These are phyloP conservation scores for Homalodisca vitripennis DNA, from an alignment of 1,140 invertebrate species.

Conservation along the genomic window DNA sequence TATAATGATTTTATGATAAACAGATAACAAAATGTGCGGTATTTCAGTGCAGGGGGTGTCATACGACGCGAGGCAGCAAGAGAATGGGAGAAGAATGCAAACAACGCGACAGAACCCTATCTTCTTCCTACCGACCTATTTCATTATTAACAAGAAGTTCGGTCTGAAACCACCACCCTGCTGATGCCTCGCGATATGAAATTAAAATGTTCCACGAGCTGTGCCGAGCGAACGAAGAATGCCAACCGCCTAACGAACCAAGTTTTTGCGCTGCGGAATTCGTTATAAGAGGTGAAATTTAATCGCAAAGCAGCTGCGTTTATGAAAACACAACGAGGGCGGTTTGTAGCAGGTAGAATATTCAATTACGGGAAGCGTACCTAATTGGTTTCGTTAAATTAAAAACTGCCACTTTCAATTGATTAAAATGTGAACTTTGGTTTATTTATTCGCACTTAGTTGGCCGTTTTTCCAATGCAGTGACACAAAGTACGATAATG, in stretches of 20 bases:
- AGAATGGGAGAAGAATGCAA: background rate
- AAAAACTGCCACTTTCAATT: no score
- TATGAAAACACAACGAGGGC: no score
- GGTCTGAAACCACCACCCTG: background rate
- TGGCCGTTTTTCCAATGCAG: no score
- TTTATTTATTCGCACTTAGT: no score
- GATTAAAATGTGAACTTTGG: no score
- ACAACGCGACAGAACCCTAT: background rate
- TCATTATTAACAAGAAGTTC: background rate
- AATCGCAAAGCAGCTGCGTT: background rate
- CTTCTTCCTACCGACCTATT: background rate
- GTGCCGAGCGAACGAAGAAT: background rate
- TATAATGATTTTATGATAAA: no score
- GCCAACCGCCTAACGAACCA: background rate
- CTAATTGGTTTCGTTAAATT: no score
- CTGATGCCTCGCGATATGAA: background rate
- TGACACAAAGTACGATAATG: no score
- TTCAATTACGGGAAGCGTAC: no score
- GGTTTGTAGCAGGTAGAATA: no score
- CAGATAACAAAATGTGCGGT: no score
- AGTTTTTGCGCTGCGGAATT: background rate
- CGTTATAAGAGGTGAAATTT: background rate
- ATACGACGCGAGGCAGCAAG: background rate
- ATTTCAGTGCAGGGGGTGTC: background rate
- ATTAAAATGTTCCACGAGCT: slow-evolving; percentile 17